Percentiles rank a stretch among this genome's conserved stretches.
phyloP scores from a whole-genome alignment of 2,888 invertebrate genomes.

The Hoplodrina blanda region DNA sequence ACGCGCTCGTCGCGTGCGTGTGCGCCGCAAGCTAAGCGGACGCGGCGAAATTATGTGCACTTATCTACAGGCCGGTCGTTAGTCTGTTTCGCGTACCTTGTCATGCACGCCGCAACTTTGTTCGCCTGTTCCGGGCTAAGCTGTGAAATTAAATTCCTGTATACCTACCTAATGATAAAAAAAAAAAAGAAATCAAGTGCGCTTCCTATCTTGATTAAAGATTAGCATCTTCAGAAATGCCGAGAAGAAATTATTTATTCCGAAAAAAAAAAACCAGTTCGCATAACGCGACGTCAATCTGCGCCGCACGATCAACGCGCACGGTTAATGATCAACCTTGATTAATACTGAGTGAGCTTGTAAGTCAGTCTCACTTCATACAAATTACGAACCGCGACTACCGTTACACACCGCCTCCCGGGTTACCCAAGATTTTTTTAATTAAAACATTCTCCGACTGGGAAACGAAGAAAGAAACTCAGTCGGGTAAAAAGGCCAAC shows the following conservation, averaged over 20 bases:
- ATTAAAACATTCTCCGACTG: conserved; percentile 80
- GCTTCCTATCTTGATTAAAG: conserved; percentile 13
- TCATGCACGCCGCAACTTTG: conserved; percentile 69
- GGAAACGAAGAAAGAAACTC: conserved; percentile 69
- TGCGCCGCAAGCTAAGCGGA: conserved; percentile 83
- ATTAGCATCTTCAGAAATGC: conserved; percentile 23
- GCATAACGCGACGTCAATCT: conserved; percentile 50
- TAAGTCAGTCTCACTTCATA: conserved; percentile 66
- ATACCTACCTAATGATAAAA: conserved; percentile 12
- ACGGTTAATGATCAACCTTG: conserved; percentile 72
- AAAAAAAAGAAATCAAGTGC: conserved; percentile 2
- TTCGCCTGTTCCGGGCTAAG: conserved; percentile 49
- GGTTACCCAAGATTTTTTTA: conserved; percentile 75
- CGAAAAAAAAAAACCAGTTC: conserved; percentile 37
- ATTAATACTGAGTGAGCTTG: conserved; percentile 71
- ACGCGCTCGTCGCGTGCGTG: conserved; percentile 85
- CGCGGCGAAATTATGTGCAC: conserved; percentile 87
- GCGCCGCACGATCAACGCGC: conserved; percentile 58
- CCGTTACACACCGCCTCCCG: conserved; percentile 63
- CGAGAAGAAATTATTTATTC: conserved; percentile 21
- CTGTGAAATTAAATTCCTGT: conserved; percentile 27
- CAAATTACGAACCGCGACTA: conserved; percentile 71
- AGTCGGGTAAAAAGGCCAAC: conserved; percentile 72
- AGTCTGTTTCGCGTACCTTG: conserved; percentile 79
- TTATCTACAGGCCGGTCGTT: conserved; percentile 81